Evolutionary conservation across 2,113 vertebrate species (phyloP), one percentile per base, ranked within the genome.

Genomic region (Neogale vison): DNA sequence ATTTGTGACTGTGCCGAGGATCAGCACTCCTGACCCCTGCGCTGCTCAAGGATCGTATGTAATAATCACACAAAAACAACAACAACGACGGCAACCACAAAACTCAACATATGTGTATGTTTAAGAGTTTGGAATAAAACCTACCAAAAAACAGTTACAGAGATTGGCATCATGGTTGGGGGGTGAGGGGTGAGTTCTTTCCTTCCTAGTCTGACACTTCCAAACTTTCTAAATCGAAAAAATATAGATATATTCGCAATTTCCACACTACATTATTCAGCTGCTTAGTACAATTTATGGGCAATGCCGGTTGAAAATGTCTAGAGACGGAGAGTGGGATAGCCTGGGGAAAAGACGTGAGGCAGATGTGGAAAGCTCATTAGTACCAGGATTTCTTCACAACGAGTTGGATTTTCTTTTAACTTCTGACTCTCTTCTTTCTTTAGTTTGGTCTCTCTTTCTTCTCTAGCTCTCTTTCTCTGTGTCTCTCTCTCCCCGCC

Each of bases 341-440:
- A 72, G 95, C 89, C 93, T 79, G 74, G 76, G 84, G 92, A 98
- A 74, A 95, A 90, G 65, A 90, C 92, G 31, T 10, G 63, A 88
- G 84, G 95, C 90, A 83, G 65, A 93, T 12, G 45, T n/a, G 86
- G 95, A 90, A 96, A 96, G 88, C 93, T 97, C 96, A 96, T 96
- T 94, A 95, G 90, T 94, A 82, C 59, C 45, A 88, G 47, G 34
- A 88, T 69, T 92, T 96, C 87, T 92, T 95, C 52, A 87, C 20
- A 95, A 57, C 31, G 63, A 47, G 67, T 17, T 90, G 77, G 31
- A 50, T 65, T 96, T 96, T 90, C 90, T 86, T 79, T 81, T 92
- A 76, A 93, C 89, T 81, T 83, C 76, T 69, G 79, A 74, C 21
- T 92, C 71, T 74, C 6, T 45, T 45, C 72, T 45, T 45, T 47